Base-by-base conservation (phyloP, 2,797 vertebrate genomes). In the Dipus sagitta region DNA sequence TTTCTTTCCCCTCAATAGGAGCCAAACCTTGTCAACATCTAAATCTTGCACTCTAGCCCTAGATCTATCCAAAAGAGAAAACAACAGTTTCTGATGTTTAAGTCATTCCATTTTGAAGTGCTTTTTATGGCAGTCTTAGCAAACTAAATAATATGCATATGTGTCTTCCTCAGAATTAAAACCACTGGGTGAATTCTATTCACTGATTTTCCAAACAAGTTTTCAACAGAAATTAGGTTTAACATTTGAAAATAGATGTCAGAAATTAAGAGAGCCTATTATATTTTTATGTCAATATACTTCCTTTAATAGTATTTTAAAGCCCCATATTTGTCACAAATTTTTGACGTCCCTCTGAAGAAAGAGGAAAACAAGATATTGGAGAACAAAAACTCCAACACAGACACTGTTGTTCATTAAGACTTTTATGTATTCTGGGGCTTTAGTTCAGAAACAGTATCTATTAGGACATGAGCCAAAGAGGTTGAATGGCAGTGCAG, bases 341-440 rank as follows among this genome's bases (percentile, higher is more conserved):
- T 24, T 58, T 1, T 78, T 71, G 26, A 24, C 26, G 30, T 18
- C 24, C 12, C 85, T 77, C 65, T 38, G 15, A 91, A 34, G 21
- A 81, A 81, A 80, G 9, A 64, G 17, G 14, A 68, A 68, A n/a
- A 0, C 0, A 54, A 54, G 34, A 32, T 54, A 2, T 6, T 60
- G 12, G 92, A 10, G 13, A 24, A 10, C 21, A 54, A 12, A 24
- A n/a, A 91, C 32, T 5, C 34, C 13, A 17, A 18, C 32, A 47
- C 26, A 0, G 24, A 70, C 21, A 26, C 11, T 64, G 3, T 30
- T 9, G 47, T 47, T 47, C 52, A 34, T 52, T 0, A 24, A 18
- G 34, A 32, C 23, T 12, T 8, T 1, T 18, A 30, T 1, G 12
- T 2, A 24, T 7, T 0, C 11, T 23, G 34, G 8, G 18, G 0